Conservation (phyloP, 37 sponge, comb jelly and placozoan genomes). For the Axinella damicornis region DNA sequence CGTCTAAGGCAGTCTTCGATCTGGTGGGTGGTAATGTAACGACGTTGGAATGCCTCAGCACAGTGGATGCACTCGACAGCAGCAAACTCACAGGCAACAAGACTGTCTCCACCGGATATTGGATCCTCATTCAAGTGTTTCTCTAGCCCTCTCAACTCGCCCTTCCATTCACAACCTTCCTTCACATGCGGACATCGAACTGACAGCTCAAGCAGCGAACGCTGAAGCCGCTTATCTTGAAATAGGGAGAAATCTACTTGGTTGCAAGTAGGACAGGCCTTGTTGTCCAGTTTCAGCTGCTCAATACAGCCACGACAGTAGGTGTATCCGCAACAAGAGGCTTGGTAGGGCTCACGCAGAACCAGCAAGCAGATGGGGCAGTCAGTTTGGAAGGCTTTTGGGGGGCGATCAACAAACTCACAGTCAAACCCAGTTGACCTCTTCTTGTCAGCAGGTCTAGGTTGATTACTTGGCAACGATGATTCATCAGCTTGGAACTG, state of each 20-base stretch:
- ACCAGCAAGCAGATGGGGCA: slow-evolving; percentile 43
- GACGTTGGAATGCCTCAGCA: background rate
- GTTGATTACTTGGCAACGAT: too few relatives aligned
- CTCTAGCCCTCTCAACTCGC: slow-evolving; percentile 29
- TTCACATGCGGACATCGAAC: slow-evolving; percentile 17
- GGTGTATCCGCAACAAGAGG: slow-evolving; percentile 39
- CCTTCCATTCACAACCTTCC: slow-evolving; percentile 35
- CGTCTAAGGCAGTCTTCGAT: slow-evolving; percentile 5
- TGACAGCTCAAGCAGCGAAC: slow-evolving; percentile 7
- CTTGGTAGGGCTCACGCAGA: slow-evolving; percentile 17
- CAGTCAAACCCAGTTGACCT: slow-evolving; percentile 9
- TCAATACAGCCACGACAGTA: slow-evolving; percentile 40
- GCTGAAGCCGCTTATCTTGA: background rate
- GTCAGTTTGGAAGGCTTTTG: slow-evolving; percentile 4
- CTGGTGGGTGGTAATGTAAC: slow-evolving; percentile 1
- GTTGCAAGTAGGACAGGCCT: slow-evolving; percentile 44
- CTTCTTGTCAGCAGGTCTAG: too few relatives aligned
- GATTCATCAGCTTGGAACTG: too few relatives aligned
- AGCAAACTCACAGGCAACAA: slow-evolving; percentile 8
- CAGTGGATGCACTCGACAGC: slow-evolving; percentile 12
- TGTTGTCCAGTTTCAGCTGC: background rate
- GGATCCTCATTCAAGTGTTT: slow-evolving; percentile 20
- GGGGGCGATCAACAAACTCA: slow-evolving; percentile 36
- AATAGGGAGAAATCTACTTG: slow-evolving; percentile 15
- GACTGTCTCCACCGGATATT: background rate